Evolutionary conservation across 2,888 invertebrate species (phyloP).

Genomic region (Scaptodrosophila latifasciaeformis): DNA sequence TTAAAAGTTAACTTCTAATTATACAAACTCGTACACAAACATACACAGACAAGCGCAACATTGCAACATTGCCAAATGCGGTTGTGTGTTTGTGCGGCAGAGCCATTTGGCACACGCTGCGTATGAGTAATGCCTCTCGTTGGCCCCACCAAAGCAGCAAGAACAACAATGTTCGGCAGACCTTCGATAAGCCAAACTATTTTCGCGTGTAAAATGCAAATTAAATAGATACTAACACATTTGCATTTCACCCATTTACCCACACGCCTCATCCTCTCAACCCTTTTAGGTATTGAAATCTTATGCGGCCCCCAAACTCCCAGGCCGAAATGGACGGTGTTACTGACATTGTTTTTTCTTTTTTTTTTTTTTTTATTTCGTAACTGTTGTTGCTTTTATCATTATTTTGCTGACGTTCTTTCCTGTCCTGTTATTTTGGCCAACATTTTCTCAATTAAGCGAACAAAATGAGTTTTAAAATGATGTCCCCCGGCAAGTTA

Average conservation of each 20-base stretch:
- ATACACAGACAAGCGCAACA: not conserved
- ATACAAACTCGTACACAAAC: constrained; percentile 16
- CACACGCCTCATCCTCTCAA: not conserved
- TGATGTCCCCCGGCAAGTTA: too few species aligned
- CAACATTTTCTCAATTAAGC: constrained; percentile 2
- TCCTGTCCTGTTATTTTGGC: not conserved
- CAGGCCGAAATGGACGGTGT: too few species aligned
- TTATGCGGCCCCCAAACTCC: not conserved
- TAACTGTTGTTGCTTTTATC: too few species aligned
- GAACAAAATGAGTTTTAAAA: constrained; percentile 5
- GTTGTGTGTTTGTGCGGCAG: constrained; percentile 21
- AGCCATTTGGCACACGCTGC: constrained; percentile 42
- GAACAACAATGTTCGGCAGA: constrained; percentile 16
- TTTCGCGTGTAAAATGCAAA: constrained; percentile 62
- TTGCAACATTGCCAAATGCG: constrained; percentile 14
- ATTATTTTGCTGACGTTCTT: not conserved
- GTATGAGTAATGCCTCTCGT: constrained; percentile 44
- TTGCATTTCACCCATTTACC: not conserved
- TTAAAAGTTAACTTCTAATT: constrained; percentile 55
- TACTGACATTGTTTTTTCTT: not conserved
- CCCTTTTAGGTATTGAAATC: not conserved
- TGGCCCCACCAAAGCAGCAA: not conserved
- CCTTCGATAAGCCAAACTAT: constrained; percentile 41
- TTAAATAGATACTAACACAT: constrained; percentile 48
- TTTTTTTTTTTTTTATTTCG: too few species aligned